These are phyloP conservation scores for Choloepus hoffmanni DNA, from an alignment of 2,113 vertebrate genomes.

Conservation along the genomic window DNA sequence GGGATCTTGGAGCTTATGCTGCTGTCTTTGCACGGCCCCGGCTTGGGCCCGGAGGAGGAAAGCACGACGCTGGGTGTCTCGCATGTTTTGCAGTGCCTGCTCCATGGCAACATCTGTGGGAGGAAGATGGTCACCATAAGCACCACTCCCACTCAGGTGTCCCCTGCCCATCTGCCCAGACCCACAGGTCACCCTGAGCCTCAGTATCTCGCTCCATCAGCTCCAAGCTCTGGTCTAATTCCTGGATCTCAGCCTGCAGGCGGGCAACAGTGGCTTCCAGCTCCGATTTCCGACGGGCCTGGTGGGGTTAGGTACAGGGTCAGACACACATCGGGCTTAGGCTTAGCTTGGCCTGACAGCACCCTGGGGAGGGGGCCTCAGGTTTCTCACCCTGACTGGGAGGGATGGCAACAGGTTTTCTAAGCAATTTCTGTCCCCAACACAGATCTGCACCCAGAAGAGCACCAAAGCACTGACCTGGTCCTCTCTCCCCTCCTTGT, in stretches of 20 bases:
- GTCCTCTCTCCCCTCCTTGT: neutral
- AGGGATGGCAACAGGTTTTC: neutral
- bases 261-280: slow-evolving; percentile 86
- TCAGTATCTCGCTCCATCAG: slow-evolving; percentile 87
- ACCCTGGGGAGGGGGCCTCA: neutral
- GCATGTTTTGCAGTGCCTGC: slow-evolving; percentile 58
- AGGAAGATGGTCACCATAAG: neutral
- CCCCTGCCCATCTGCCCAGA: neutral
- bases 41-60: slow-evolving; percentile 81
- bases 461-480: neutral
- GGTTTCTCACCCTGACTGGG: neutral
- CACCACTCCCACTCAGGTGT: neutral
- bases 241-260: slow-evolving; percentile 87
- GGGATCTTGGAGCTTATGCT: slow-evolving; percentile 26
- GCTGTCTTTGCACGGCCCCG: slow-evolving; percentile 63
- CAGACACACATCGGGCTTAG: neutral
- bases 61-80: slow-evolving; percentile 65
- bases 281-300: slow-evolving; percentile 82
- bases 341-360: neutral
- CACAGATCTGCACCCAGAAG: neutral
- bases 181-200: slow-evolving; percentile 86
- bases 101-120: slow-evolving; percentile 69
- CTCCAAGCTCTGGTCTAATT: slow-evolving; percentile 89
- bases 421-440: neutral
- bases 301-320: neutral